These are phyloP conservation scores for Drosophila macrospina DNA, from an alignment of 2,888 invertebrate genomes.

Conservation along the genomic window DNA sequence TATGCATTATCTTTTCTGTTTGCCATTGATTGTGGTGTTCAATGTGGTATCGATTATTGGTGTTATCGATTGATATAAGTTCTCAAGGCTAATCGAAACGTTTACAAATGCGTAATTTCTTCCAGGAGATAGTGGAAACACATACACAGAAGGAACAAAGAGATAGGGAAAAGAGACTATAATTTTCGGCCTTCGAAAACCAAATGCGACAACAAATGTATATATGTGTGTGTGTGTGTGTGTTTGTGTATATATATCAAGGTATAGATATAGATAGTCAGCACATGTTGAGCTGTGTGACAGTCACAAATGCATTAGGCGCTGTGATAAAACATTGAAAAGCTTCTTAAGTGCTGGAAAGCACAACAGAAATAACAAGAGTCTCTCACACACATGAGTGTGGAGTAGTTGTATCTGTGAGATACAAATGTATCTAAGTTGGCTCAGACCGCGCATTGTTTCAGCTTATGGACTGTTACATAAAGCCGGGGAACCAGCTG, in stretches of 20 bases:
- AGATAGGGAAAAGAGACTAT: neutral
- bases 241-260: constrained; percentile 10
- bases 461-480: constrained; percentile 54
- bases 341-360: constrained; percentile 24
- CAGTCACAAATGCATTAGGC: constrained; percentile 38
- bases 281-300: constrained; percentile 30
- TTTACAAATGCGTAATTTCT: no score
- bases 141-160: neutral
- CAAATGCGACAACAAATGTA: constrained; percentile 9
- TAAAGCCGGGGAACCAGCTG: constrained; percentile 36
- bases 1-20: no score
- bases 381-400: neutral
- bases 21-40: no score
- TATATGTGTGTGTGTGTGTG: neutral
- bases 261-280: constrained; percentile 18
- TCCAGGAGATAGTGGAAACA: no score
- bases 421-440: constrained; percentile 23
- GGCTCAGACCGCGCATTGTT: constrained; percentile 53
- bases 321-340: constrained; percentile 38
- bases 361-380: constrained; percentile 12
- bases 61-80: no score
- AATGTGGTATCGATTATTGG: no score
- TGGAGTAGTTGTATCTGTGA: constrained; percentile 23
- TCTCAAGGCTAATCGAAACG: no score
- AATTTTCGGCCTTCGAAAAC: constrained; percentile 11